A percentile compares a stretch with the other conserved stretches of the same genome.
These are phyloP conservation scores for Casuarius casuarius DNA, from an alignment of 2,113 vertebrate genomes.

Conservation along the genomic window DNA sequence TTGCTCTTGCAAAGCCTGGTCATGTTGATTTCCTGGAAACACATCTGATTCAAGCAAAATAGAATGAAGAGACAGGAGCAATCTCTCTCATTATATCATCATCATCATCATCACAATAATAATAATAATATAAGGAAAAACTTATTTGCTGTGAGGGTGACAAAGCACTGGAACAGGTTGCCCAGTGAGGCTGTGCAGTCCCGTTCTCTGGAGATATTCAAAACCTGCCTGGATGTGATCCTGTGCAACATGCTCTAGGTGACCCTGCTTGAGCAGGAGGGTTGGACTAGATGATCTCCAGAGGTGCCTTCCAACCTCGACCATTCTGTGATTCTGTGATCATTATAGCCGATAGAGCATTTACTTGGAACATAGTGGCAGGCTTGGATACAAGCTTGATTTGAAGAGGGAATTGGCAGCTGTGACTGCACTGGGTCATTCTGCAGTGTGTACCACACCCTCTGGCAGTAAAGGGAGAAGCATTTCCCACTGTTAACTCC, in stretches of 20 bases:
- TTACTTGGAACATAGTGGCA: neutral
- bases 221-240: too few relatives aligned
- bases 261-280: too few relatives aligned
- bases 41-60: neutral
- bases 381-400: neutral
- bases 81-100: neutral
- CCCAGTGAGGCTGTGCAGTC: too few relatives aligned
- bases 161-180: too few relatives aligned
- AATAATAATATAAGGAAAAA: too few relatives aligned
- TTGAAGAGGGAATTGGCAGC: neutral
- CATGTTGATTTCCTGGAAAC: neutral
- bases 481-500: neutral
- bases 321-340: too few relatives aligned
- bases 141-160: too few relatives aligned
- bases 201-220: too few relatives aligned
- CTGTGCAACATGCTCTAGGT: too few relatives aligned
- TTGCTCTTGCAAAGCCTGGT: neutral
- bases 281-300: too few relatives aligned
- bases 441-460: neutral
- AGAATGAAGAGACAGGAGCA: neutral
- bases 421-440: neutral
- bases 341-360: fast-evolving
- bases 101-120: too few relatives aligned
- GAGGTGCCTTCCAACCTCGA: too few relatives aligned
- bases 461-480: neutral